These are phyloP conservation scores for Dendrolimus punctatus DNA, from an alignment of 1,140 invertebrate species.

Conservation along the genomic window DNA sequence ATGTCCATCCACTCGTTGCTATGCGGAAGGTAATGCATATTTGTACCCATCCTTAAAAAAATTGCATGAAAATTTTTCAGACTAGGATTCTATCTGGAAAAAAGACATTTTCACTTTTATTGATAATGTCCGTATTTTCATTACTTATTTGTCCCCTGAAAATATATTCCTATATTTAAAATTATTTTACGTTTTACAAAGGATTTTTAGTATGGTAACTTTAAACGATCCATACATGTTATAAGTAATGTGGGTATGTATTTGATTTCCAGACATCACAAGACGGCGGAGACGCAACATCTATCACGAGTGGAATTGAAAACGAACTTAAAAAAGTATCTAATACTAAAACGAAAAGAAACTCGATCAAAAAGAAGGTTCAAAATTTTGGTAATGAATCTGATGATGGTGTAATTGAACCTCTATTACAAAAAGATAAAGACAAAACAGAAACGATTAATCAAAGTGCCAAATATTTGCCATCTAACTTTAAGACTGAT, in stretches of 20 bases:
- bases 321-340: slow-evolving; percentile 55
- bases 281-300: slow-evolving; percentile 51
- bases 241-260: background rate
- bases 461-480: slow-evolving; percentile 56
- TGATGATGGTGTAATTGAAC: slow-evolving; percentile 60
- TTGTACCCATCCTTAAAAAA: too few relatives aligned
- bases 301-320: slow-evolving; percentile 56
- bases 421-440: slow-evolving; percentile 53
- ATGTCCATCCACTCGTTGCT: slow-evolving; percentile 51
- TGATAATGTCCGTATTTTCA: too few relatives aligned
- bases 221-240: too few relatives aligned
- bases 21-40: slow-evolving; percentile 42
- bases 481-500: slow-evolving; percentile 57
- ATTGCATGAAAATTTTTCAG: too few relatives aligned
- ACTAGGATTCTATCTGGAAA: too few relatives aligned
- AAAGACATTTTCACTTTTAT: too few relatives aligned
- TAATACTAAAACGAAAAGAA: slow-evolving; percentile 56
- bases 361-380: slow-evolving; percentile 56
- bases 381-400: slow-evolving; percentile 53
- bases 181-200: too few relatives aligned
- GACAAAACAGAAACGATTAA: slow-evolving; percentile 36
- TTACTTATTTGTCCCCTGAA: too few relatives aligned
- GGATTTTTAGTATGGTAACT: too few relatives aligned
- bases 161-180: too few relatives aligned
- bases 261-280: slow-evolving; percentile 48